Percentiles rank a stretch among this genome's conserved stretches.
These are phyloP conservation scores for Bradypodion ventrale DNA, from an alignment of 2,797 vertebrate genomes.

Conservation along the genomic window DNA sequence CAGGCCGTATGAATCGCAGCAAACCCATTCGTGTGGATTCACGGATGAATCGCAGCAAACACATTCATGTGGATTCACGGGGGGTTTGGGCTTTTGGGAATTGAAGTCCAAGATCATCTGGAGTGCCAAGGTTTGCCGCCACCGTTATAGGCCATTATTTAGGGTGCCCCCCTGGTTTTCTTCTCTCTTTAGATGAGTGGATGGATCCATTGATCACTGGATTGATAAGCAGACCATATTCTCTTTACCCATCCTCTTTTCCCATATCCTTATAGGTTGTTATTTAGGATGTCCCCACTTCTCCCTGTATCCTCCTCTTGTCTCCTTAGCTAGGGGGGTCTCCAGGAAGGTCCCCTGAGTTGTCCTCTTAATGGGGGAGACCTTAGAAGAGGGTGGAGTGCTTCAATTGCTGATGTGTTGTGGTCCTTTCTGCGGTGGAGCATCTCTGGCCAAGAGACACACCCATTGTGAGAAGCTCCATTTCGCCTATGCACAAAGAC, in stretches of 20 bases:
- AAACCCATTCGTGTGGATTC: too few species aligned
- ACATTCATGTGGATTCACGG: too few species aligned
- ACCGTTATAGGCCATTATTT: too few species aligned
- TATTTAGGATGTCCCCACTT: background rate
- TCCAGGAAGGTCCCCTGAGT: too few species aligned
- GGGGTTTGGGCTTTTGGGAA: too few species aligned
- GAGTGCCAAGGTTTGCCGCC: too few species aligned
- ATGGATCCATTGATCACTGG: too few species aligned
- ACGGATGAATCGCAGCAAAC: too few species aligned
- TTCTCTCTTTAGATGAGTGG: too few species aligned
- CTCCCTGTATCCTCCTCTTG: background rate
- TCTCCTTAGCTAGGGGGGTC: accelerated
- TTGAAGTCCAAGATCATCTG: too few species aligned
- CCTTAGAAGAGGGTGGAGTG: background rate
- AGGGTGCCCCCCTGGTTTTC: too few species aligned
- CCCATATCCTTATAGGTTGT: constrained; percentile 39
- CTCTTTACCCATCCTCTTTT: constrained; percentile 18
- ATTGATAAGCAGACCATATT: background rate
- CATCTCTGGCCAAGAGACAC: constrained; percentile 70
- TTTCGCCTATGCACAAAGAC: constrained; percentile 73
- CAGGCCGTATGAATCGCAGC: too few species aligned
- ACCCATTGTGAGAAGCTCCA: constrained; percentile 72
- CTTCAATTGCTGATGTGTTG: constrained; percentile 10
- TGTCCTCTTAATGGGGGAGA: accelerated
- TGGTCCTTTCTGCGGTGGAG: constrained; percentile 23